Evolutionary conservation across 35 echinoderm and acorn worm genomes (phyloP).

Genomic region (Lytechinus pictus): DNA sequence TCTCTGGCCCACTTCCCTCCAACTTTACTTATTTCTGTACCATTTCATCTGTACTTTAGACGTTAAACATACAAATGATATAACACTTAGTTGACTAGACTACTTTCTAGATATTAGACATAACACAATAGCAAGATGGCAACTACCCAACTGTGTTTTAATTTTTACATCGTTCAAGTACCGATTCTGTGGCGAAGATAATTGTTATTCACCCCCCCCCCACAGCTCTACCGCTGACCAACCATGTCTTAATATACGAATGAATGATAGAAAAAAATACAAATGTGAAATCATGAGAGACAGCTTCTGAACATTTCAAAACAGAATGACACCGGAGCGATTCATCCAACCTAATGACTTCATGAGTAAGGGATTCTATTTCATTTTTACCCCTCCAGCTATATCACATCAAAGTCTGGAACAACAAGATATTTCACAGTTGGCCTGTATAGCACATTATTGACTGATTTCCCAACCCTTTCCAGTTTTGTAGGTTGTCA

Average conservation of each 20-base stretch:
- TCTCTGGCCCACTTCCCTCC: background rate
- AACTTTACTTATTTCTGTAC: background rate
- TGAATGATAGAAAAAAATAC: too few species aligned
- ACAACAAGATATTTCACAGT: background rate
- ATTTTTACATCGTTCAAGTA: too few species aligned
- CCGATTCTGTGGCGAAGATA: too few species aligned
- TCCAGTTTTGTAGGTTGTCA: background rate
- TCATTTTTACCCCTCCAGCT: background rate
- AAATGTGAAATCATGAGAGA: too few species aligned
- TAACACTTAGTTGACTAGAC: too few species aligned
- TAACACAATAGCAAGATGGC: too few species aligned
- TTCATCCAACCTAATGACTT: background rate
- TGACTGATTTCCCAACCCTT: background rate
- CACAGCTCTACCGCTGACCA: too few species aligned
- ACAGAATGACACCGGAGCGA: background rate
- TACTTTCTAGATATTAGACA: too few species aligned
- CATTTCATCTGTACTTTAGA: background rate
- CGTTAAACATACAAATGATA: too few species aligned
- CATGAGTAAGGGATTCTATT: background rate
- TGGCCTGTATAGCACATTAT: conserved; percentile 2
- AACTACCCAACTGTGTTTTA: too few species aligned
- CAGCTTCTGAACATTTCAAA: background rate
- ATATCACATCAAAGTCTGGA: background rate
- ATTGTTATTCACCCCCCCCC: too few species aligned
- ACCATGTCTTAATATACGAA: too few species aligned